phyloP scores from a whole-genome alignment of 2,113 vertebrate genomes.

The Euleptes europaea region DNA sequence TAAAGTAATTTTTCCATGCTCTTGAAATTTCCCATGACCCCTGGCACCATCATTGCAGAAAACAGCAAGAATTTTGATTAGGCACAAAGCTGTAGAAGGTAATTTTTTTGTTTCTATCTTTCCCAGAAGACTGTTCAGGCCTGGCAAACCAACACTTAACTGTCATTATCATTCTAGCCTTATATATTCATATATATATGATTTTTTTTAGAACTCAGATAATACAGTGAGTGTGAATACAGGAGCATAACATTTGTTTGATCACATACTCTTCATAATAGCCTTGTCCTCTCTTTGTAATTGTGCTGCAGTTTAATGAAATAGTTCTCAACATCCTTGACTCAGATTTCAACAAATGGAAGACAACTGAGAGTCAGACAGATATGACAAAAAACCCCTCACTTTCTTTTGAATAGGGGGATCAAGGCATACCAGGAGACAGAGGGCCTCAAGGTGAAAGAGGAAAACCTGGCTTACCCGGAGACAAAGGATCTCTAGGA shows the following conservation, averaged over 20 bases:
- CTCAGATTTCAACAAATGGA: neutral
- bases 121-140: neutral
- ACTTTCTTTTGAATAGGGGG: conserved; percentile 79
- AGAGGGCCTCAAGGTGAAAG: conserved; percentile 91
- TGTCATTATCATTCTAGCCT: neutral
- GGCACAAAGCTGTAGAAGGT: neutral
- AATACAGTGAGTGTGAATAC: conserved; percentile 10
- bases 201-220: neutral
- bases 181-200: neutral
- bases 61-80: neutral
- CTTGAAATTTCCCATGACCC: neutral
- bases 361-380: neutral
- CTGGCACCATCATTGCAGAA: neutral
- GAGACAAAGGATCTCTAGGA: conserved; percentile 83
- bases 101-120: neutral
- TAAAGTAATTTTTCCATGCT: neutral
- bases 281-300: neutral
- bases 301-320: neutral
- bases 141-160: neutral
- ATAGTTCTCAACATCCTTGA: neutral
- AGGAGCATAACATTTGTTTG: neutral
- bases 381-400: neutral
- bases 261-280: too few species aligned
- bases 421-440: conserved; percentile 93
- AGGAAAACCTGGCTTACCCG: conserved; percentile 80